Base-by-base conservation (phyloP, 2,888 invertebrate genomes). In the Auanema sp. region DNA sequence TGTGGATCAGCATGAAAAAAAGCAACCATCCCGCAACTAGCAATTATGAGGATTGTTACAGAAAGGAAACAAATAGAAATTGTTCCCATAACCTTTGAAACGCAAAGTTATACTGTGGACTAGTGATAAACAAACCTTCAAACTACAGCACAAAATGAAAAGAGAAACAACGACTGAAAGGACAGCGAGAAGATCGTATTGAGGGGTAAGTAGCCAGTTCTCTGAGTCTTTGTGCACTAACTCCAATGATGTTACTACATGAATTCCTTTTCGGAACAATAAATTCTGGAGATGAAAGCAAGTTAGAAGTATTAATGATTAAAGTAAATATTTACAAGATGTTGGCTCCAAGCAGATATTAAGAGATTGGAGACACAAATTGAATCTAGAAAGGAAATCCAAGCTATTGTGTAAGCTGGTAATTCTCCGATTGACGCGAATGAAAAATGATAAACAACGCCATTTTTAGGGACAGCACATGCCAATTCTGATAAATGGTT, bases 1-100 rank as follows among this genome's bases (percentile, higher is more conserved):
- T 68, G 67, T 2, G 72, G 71, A 42, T 72, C 71, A 18, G 69
- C 67, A 49, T 75, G 72, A 52, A 75, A 75, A 58, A 72, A 75
- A 12, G 70, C 66, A n/a, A 72, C 71, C 65, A 72, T 65, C 1
- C 69, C 64, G 24, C 72, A 75, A 0, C 66, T 66, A 43, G 70
- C 66, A 16, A 71, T 58, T 23, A 75, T 70, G 21, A 75, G 58
- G 0, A 69, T 52, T 12, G 70, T 67, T 18, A 75, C 67, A 12
- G 68, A 58, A n/a, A 72, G 58, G 14, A 75, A 62, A 16, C 66
- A 65, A 14, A 75, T 66, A 40, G 69, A 65, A 1, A 75, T 64
- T 0, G 72, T 72, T 16, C 69, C 71, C 16, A 72, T 66, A 42
- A 75, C 70, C 66, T 69, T 66, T 18, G 65, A 64, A 44, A 50